Evolutionary conservation across 1,140 invertebrate genomes (phyloP), one percentile per base, ranked within the genome.

Genomic region (Drosophila novamexicana): DNA sequence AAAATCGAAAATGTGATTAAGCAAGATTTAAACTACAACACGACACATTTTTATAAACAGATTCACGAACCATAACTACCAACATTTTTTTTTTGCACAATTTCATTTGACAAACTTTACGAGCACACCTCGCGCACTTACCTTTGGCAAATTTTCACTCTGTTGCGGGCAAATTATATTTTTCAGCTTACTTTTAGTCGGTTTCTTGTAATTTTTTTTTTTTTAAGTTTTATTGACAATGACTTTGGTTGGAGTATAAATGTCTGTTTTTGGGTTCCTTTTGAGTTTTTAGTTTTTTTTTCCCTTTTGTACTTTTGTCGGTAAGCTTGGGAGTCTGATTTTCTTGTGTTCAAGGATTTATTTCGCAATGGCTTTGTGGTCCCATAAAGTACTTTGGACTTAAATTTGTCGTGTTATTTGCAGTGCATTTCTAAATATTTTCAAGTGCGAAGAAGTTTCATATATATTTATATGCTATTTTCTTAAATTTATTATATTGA

Each of bases 131-230:
- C 74, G 49, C 22, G n/a, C 36, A 36, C 42, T 49, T 68, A 86
- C 75, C 75, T 86, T 81, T 72, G 32, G 42, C 45, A 42, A 64
- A 74, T 69, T 67, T 63, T 81, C 47, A 59, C 34, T 44, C 42
- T 39, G 42, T 50, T 42, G 50, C 32, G 18, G 49, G 47, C 12
- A 67, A 77, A 73, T 88, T 79, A 76, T 81, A 79, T 79, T 81
- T 86, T 82, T 59, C 75, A 88, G 83, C 82, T 86, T 86, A 88
- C 79, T 82, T 76, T 86, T 64, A 76, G 79, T 72, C 71, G 64
- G 71, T 67, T 74, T 64, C 63, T 32, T 50, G 64, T 44, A 54
- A 37, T 81, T 83, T 68, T 73, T 81, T 76, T 72, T 56, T 47
- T 78, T 69, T 67, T 29, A 72, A 77, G 76, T 83, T 75, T 78